Conservation (phyloP, 2,797 vertebrate species). For the Cynopterus sphinx region DNA sequence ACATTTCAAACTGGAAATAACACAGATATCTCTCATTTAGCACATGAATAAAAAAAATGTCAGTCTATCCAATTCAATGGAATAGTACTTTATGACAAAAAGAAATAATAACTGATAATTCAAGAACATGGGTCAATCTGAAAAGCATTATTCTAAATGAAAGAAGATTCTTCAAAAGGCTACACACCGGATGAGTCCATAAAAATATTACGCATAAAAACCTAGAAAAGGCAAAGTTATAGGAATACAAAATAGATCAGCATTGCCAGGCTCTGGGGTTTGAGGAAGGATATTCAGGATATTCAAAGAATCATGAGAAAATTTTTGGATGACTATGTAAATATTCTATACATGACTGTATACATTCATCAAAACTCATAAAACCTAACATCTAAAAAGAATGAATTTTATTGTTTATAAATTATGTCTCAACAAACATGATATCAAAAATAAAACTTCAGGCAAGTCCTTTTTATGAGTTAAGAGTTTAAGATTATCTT, state of each 20-base stretch:
- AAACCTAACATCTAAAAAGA: background rate
- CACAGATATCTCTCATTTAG: background rate
- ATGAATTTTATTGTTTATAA: background rate
- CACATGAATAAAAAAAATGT: background rate
- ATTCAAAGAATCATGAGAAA: background rate
- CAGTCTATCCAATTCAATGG: background rate
- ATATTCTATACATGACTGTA: background rate
- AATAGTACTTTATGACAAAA: background rate
- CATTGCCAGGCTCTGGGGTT: rapidly evolving
- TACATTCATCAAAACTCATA: background rate
- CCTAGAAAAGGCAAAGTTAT: background rate
- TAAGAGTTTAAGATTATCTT: background rate
- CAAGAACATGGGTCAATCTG: background rate
- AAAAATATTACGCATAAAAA: background rate
- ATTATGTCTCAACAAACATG: background rate
- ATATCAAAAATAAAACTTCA: background rate
- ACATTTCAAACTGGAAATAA: background rate
- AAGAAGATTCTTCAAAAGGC: background rate
- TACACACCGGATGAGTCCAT: background rate
- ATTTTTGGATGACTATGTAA: background rate
- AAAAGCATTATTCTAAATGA: background rate
- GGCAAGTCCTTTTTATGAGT: background rate
- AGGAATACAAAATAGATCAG: background rate
- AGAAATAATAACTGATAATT: background rate
- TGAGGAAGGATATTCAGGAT: no score